Conservation (phyloP, 2,888 invertebrate genomes). For the Thecocarcelia acutangulata region DNA sequence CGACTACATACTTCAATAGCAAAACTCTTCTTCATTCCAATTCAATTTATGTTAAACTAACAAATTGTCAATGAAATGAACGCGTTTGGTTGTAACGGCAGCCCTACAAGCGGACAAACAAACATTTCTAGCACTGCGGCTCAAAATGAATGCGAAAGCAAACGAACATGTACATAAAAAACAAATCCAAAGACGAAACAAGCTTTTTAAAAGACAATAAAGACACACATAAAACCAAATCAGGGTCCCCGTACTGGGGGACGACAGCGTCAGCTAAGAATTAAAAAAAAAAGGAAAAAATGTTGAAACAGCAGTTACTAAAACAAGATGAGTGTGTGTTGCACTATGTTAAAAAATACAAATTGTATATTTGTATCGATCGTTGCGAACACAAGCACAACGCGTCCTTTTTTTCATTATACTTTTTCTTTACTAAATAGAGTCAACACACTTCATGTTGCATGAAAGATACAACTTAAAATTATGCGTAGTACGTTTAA, state of each 20-base stretch:
- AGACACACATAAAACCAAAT: constrained; percentile 63
- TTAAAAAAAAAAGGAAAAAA: constrained; percentile 4
- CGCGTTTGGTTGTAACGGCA: constrained; percentile 35
- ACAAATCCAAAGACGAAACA: constrained; percentile 32
- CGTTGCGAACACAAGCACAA: constrained; percentile 61
- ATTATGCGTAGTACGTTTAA: constrained; percentile 65
- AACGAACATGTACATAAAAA: neutral
- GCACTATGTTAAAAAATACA: constrained; percentile 52
- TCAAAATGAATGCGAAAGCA: constrained; percentile 26
- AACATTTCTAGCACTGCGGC: constrained; percentile 8
- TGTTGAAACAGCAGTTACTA: neutral
- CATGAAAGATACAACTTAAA: constrained; percentile 31
- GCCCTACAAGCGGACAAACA: neutral
- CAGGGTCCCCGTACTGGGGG: constrained; percentile 27
- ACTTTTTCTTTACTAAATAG: constrained; percentile 19
- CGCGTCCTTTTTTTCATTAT: constrained; percentile 38
- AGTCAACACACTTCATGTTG: constrained; percentile 53
- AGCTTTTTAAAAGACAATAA: constrained; percentile 63
- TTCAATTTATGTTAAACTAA: constrained; percentile 68
- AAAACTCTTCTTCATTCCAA: constrained; percentile 46
- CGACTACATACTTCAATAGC: too few species aligned
- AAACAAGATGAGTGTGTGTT: constrained; percentile 34
- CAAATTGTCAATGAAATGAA: constrained; percentile 69
- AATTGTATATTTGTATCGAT: constrained; percentile 66
- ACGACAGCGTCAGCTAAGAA: neutral